Percentiles rank a stretch among this genome's conserved stretches.
phyloP scores from a whole-genome alignment of 2,888 invertebrate genomes.

The Ophion ventricosus region DNA sequence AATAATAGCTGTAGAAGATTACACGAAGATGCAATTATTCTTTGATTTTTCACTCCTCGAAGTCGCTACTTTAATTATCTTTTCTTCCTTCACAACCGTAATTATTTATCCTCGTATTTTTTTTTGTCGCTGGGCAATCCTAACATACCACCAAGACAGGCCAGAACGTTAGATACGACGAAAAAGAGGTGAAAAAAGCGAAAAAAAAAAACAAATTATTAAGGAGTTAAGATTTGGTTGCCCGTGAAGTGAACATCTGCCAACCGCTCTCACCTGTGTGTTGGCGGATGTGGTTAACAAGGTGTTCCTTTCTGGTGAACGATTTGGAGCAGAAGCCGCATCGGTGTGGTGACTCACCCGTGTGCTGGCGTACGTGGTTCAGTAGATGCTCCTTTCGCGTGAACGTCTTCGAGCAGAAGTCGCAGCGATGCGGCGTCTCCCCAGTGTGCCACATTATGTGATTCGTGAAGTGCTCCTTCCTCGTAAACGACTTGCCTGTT shows the following conservation, averaged over 20 bases:
- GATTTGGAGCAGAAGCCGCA: constrained; percentile 94
- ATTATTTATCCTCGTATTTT: background rate
- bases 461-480: constrained; percentile 95
- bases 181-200: constrained; percentile 15
- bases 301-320: constrained; percentile 93
- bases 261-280: constrained; percentile 86
- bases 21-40: background rate
- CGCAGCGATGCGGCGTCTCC: constrained; percentile 91
- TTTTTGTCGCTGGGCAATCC: constrained; percentile 1
- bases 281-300: constrained; percentile 93
- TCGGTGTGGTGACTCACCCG: constrained; percentile 93
- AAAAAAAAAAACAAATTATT: constrained; percentile 41
- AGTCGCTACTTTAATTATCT: background rate
- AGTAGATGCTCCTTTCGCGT: constrained; percentile 91
- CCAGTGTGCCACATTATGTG: constrained; percentile 95
- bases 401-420: constrained; percentile 92
- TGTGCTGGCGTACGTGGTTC: constrained; percentile 91
- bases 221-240: constrained; percentile 71
- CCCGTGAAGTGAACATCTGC: constrained; percentile 80
- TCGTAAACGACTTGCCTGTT: constrained; percentile 90
- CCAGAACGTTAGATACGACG: constrained; percentile 39
- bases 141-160: constrained; percentile 38
- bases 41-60: background rate
- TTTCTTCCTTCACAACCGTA: constrained; percentile 1
- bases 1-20: background rate